Conservation (phyloP, 2,888 invertebrate species). For the Scaptomyza caliginosa region DNA sequence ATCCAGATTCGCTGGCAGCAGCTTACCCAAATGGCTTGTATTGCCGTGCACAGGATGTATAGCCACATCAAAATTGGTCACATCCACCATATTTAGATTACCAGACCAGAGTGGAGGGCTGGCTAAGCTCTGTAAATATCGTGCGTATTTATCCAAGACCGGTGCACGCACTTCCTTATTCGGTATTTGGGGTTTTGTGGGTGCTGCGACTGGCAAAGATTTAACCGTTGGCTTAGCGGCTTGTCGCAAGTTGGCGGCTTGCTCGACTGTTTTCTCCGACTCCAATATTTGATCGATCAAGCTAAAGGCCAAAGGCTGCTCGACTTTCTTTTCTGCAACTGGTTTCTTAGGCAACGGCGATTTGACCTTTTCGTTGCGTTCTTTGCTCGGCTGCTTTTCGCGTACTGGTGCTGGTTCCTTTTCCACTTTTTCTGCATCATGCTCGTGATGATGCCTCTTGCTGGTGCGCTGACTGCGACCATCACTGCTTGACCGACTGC, state of each 20-base stretch:
- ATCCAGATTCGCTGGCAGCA: constrained; percentile 90
- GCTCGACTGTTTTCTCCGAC: constrained; percentile 82
- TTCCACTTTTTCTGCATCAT: constrained; percentile 52
- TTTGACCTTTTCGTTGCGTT: constrained; percentile 27
- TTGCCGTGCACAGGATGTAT: constrained; percentile 87
- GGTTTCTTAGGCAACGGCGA: constrained; percentile 42
- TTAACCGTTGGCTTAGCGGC: constrained; percentile 42
- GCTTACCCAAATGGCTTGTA: constrained; percentile 70
- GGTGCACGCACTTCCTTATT: constrained; percentile 12
- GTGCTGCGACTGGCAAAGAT: constrained; percentile 2
- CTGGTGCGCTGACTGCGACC: constrained; percentile 73
- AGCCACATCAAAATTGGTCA: constrained; percentile 93
- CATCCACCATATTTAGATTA: constrained; percentile 94
- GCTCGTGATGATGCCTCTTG: constrained; percentile 62
- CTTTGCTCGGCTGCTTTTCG: constrained; percentile 38
- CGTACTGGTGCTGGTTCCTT: constrained; percentile 15
- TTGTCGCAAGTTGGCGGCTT: constrained; percentile 80
- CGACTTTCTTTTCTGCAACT: constrained; percentile 48
- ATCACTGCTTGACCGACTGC: constrained; percentile 80
- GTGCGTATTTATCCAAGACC: constrained; percentile 52
- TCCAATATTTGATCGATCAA: constrained; percentile 83
- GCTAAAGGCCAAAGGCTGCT: constrained; percentile 60
- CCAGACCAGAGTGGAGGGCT: constrained; percentile 86
- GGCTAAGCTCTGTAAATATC: constrained; percentile 66
- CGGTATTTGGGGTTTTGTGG: not conserved